Base-by-base conservation (phyloP, 1,140 invertebrate genomes). In the Hydropsyche tenuis region DNA sequence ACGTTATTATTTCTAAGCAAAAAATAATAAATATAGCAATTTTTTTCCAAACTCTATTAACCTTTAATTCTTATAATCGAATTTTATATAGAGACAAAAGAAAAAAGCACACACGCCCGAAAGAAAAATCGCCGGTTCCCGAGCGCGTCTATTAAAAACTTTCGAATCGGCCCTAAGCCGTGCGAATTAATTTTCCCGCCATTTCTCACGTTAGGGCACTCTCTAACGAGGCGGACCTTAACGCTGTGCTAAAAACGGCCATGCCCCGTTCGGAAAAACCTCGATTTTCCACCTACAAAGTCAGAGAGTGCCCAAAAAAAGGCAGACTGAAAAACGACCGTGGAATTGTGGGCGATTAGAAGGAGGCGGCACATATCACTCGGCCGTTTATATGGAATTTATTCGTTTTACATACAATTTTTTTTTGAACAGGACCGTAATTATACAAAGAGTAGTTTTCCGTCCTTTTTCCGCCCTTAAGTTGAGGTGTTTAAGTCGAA, bases 261-360 rank as follows among this genome's bases (percentile, higher is more conserved):
- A n/a, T n/a, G n/a, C n/a, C n/a, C n/a, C n/a, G n/a, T n/a, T n/a
- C n/a, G n/a, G n/a, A n/a, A n/a, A n/a, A n/a, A n/a, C n/a, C n/a
- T n/a, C n/a, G n/a, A n/a, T n/a, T n/a, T n/a, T n/a, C n/a, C n/a
- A n/a, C n/a, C n/a, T n/a, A n/a, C n/a, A n/a, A n/a, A n/a, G n/a
- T n/a, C n/a, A n/a, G n/a, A n/a, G n/a, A n/a, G n/a, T n/a, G n/a
- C n/a, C n/a, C n/a, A 20, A 53, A 53, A 53, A 53, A 53, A 20
- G 16, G 11, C 9, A 22, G 51, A 53, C 51, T 53, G 51, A 53
- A 53, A 20, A 53, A 53, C 22, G 3, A 18, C 51, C n/a, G n/a
- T 53, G 20, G 51, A 53, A 53, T 22, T 53, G 51, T 53, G 16
- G 16, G 22, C 51, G 51, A 53, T 53, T 53, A 20, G 51, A 20